Evolutionary conservation across 37 sponge, comb jelly and placozoan species (phyloP).

Genomic region (Crambe crambe): DNA sequence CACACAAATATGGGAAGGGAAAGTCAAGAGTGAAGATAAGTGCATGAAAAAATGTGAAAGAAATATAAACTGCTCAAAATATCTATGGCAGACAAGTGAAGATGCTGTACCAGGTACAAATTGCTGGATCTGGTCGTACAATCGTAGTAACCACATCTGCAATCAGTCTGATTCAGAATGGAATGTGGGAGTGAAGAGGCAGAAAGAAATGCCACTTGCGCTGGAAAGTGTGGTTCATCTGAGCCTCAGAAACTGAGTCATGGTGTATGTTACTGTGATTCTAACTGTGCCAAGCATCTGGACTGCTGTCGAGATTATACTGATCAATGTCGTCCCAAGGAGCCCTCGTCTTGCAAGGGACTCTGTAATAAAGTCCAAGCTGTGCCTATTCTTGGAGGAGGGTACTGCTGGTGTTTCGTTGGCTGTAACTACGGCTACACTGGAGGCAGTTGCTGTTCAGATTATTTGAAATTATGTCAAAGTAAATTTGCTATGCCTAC

Average conservation of each 20-base stretch:
- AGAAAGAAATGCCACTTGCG: constrained; percentile 22
- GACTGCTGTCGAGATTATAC: constrained; percentile 53
- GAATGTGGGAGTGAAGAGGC: constrained; percentile 40
- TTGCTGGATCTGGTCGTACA: constrained; percentile 41
- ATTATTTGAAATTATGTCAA: constrained; percentile 12
- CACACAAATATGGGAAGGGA: constrained; percentile 35
- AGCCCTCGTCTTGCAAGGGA: constrained; percentile 16
- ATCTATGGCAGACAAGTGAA: constrained; percentile 14
- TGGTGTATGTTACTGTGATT: constrained; percentile 50
- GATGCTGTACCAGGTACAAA: neutral
- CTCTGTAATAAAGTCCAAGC: neutral
- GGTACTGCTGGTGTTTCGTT: constrained; percentile 39
- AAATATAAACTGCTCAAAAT: constrained; percentile 32
- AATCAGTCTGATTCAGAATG: constrained; percentile 13
- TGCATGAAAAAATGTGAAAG: constrained; percentile 20
- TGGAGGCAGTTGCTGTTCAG: constrained; percentile 44
- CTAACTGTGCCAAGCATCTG: constrained; percentile 31
- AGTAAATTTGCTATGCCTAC: neutral
- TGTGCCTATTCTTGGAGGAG: constrained; percentile 25
- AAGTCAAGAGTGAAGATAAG: constrained; percentile 6
- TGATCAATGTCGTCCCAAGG: neutral
- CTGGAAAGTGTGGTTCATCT: constrained; percentile 7
- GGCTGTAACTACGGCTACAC: constrained; percentile 31
- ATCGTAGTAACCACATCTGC: constrained; percentile 28
- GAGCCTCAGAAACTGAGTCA: constrained; percentile 5